Percentiles rank a stretch among this genome's conserved stretches.
Evolutionary conservation across 2,113 vertebrate species (phyloP).

Genomic region (Microcebus griseorufus): DNA sequence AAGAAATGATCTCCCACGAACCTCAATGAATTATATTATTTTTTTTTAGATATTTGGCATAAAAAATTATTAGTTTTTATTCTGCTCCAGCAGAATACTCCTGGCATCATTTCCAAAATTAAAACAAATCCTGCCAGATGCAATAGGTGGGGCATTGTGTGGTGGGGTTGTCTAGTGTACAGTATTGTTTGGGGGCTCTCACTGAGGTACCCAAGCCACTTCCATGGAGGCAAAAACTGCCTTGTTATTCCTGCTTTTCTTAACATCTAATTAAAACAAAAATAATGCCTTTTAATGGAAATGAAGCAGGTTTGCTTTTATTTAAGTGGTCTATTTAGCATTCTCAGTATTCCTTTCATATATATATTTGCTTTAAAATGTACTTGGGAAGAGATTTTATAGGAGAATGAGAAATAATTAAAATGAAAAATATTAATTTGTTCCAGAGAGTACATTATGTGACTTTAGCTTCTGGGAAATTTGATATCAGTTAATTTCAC

Average conservation of each 20-base stretch:
- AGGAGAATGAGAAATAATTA: slow-evolving; percentile 75
- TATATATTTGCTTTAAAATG: slow-evolving; percentile 30
- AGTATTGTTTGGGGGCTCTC: not conserved
- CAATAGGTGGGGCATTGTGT: not conserved
- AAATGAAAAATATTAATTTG: slow-evolving; percentile 69
- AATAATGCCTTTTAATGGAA: slow-evolving; percentile 39
- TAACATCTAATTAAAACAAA: slow-evolving; percentile 44
- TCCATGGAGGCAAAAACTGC: not conserved
- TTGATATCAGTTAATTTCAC: slow-evolving; percentile 57
- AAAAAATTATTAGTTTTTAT: not conserved
- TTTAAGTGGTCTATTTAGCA: slow-evolving; percentile 20
- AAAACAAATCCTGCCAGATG: not conserved
- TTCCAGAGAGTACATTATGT: not conserved
- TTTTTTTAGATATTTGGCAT: not conserved
- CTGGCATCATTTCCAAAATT: not conserved
- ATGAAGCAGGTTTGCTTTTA: not conserved
- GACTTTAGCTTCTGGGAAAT: slow-evolving; percentile 63
- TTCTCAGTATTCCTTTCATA: slow-evolving; percentile 20
- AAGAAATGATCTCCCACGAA: not conserved
- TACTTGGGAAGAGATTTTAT: slow-evolving; percentile 62
- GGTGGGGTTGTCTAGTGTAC: accelerated
- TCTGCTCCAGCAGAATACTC: not conserved
- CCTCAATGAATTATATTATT: not conserved
- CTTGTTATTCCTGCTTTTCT: slow-evolving; percentile 35
- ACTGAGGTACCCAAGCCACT: not conserved